A percentile compares a stretch with the other conserved stretches of the same genome.
These are phyloP conservation scores for Macaca fascicularis DNA, from an alignment of 2,113 vertebrate species.

Conservation along the genomic window DNA sequence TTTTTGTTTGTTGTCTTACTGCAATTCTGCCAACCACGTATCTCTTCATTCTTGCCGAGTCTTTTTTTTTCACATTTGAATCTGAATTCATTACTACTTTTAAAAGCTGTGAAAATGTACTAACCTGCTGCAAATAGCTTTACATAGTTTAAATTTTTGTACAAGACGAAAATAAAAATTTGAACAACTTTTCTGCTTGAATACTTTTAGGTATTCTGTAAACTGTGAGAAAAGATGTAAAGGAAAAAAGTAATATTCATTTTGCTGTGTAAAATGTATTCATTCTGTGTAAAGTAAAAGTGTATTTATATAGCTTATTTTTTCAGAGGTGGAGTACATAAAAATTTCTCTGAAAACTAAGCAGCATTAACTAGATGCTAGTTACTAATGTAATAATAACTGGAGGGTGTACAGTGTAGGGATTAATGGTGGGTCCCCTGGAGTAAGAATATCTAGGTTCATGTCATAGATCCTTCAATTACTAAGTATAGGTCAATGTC, in stretches of 20 bases:
- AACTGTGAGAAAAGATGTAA: constrained; percentile 36
- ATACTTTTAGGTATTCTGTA: constrained; percentile 58
- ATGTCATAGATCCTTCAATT: neutral
- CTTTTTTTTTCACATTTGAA: constrained; percentile 51
- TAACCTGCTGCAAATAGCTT: neutral
- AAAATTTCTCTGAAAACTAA: neutral
- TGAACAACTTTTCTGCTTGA: constrained; percentile 22
- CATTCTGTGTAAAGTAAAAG: constrained; percentile 19
- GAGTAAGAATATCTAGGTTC: neutral
- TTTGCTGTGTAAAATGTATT: constrained; percentile 48
- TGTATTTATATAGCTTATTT: neutral
- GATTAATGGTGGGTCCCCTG: neutral
- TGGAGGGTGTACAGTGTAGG: neutral
- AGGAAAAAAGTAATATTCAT: constrained; percentile 32
- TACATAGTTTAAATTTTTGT: neutral
- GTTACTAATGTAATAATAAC: neutral
- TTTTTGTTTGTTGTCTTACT: neutral
- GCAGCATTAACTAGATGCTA: neutral
- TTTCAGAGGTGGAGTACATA: neutral
- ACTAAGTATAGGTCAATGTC: neutral
- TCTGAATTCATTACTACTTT: constrained; percentile 22
- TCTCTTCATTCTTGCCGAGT: constrained; percentile 38
- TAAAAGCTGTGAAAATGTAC: neutral
- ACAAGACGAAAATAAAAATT: neutral
- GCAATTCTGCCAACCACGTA: constrained; percentile 44